A percentile compares a stretch with the other conserved stretches of the same genome.
phyloP scores from a whole-genome alignment of 1,140 invertebrate genomes.

The Lysiphlebus fabarum region DNA sequence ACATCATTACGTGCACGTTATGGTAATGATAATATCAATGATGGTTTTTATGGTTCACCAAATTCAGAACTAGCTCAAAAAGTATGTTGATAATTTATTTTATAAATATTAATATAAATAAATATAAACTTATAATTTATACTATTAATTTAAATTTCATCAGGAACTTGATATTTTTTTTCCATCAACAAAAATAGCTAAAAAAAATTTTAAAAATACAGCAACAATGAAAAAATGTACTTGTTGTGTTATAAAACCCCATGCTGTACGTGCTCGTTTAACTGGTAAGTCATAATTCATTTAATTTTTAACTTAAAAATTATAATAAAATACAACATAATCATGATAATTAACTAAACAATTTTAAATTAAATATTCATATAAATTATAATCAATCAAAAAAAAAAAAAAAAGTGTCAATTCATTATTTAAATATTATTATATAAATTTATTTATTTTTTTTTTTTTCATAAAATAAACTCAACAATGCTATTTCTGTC shows the following conservation, averaged over 20 bases:
- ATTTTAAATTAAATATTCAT: too few relatives aligned
- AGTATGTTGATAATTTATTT: constrained; percentile 22
- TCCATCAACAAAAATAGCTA: constrained; percentile 49
- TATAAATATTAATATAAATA: neutral
- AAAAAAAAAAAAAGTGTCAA: too few relatives aligned
- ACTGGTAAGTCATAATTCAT: constrained; percentile 39
- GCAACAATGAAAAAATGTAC: constrained; percentile 69
- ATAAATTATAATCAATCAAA: too few relatives aligned
- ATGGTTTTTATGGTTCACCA: constrained; percentile 71
- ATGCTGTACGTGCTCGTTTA: constrained; percentile 70
- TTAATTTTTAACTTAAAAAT: constrained; percentile 40
- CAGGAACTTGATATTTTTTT: constrained; percentile 72
- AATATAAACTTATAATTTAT: neutral
- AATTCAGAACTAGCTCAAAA: constrained; percentile 56
- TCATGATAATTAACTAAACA: too few relatives aligned
- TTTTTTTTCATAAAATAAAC: too few relatives aligned
- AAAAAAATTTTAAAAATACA: constrained; percentile 54
- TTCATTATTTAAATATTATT: too few relatives aligned
- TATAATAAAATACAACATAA: constrained; percentile 16
- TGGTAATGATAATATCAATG: constrained; percentile 68
- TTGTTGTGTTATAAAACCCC: constrained; percentile 89
- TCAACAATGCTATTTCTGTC: too few relatives aligned
- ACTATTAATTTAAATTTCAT: neutral
- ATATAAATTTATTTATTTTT: too few relatives aligned
- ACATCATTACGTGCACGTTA: constrained; percentile 68